phyloP scores from a whole-genome alignment of 1,140 invertebrate species.

The Pectinophora gossypiella region DNA sequence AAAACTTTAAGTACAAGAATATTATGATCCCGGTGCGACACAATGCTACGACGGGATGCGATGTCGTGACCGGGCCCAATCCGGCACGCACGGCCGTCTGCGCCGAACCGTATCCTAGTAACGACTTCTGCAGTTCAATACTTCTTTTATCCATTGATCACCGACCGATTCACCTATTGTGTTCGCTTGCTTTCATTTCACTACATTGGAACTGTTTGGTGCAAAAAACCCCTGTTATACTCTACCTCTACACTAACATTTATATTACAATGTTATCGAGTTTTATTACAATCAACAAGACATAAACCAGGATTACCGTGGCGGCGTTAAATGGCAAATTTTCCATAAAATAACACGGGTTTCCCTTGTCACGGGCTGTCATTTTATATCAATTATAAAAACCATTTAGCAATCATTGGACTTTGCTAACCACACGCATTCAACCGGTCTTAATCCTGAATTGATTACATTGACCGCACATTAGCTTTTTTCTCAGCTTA shows the following conservation, averaged over 20 bases:
- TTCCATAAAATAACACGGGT: neutral
- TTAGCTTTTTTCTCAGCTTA: no score
- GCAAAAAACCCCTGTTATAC: no score
- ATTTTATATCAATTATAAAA: neutral
- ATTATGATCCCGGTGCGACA: no score
- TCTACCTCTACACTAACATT: no score
- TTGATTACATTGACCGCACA: no score
- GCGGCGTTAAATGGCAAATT: neutral
- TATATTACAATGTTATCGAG: no score
- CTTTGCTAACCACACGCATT: neutral
- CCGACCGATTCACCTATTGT: neutral
- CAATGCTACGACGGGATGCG: neutral
- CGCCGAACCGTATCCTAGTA: slow-evolving; percentile 54
- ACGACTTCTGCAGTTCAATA: slow-evolving; percentile 65
- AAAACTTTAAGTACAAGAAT: slow-evolving; percentile 15
- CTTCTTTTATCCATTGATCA: slow-evolving; percentile 18
- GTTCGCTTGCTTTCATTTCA: no score
- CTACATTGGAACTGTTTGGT: no score
- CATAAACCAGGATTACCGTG: neutral
- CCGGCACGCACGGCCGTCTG: slow-evolving; percentile 22
- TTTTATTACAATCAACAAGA: no score
- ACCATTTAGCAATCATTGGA: neutral
- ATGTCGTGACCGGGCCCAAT: slow-evolving; percentile 31
- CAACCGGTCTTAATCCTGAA: neutral
- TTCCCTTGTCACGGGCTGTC: neutral